Conservation (phyloP, 2,797 vertebrate species). For the Trachops cirrhosus region DNA sequence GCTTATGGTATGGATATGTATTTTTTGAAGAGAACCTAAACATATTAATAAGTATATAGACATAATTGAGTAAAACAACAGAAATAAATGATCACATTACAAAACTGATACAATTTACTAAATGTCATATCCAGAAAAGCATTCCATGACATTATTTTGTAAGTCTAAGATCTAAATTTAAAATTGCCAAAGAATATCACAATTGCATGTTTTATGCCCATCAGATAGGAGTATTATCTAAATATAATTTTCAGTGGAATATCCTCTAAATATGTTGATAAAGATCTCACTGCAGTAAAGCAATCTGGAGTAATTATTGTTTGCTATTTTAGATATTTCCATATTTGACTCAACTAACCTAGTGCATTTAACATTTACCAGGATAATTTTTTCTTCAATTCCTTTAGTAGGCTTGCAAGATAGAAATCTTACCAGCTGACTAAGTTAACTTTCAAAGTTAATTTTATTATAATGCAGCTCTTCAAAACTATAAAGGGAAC, state of each 20-base stretch:
- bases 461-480: background rate
- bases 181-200: background rate
- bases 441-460: background rate
- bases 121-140: background rate
- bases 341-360: background rate
- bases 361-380: background rate
- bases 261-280: background rate
- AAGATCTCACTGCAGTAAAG: background rate
- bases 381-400: background rate
- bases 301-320: background rate
- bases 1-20: background rate
- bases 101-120: background rate
- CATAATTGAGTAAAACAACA: background rate
- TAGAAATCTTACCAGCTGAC: background rate
- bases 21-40: background rate
- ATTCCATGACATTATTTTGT: background rate
- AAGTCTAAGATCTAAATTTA: background rate
- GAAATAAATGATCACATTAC: background rate
- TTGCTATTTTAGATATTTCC: background rate
- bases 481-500: background rate
- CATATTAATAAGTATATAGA: background rate
- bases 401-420: background rate
- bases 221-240: background rate
- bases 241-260: background rate
- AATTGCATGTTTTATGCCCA: background rate